Evolutionary conservation across 2,113 vertebrate genomes (phyloP).

Genomic region (Neomonachus schauinslandi): DNA sequence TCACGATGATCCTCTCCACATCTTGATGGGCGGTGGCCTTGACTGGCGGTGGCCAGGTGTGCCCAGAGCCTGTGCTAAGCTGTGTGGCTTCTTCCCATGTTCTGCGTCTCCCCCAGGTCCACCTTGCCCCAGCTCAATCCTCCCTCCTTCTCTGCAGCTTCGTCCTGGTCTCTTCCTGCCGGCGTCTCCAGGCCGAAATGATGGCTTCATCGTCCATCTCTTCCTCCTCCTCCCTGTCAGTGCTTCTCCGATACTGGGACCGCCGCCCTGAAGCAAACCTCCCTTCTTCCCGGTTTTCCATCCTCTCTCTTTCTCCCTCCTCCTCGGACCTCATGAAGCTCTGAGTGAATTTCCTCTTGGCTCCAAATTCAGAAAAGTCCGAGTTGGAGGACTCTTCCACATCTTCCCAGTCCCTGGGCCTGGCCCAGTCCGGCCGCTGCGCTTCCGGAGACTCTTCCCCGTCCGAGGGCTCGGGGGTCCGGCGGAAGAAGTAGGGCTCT

Average conservation of each 20-base stretch:
- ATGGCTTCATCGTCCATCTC: slow-evolving; percentile 93
- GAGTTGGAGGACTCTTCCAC: slow-evolving; percentile 83
- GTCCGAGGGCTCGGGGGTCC: slow-evolving; percentile 76
- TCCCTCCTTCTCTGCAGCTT: slow-evolving; percentile 84
- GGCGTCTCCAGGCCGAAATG: slow-evolving; percentile 92
- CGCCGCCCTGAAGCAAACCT: slow-evolving; percentile 82
- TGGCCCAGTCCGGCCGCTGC: slow-evolving; percentile 63
- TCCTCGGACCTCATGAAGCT: slow-evolving; percentile 86
- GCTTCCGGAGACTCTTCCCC: slow-evolving; percentile 82
- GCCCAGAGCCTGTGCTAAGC: neutral
- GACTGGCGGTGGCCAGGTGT: neutral
- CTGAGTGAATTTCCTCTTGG: slow-evolving; percentile 89
- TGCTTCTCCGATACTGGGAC: slow-evolving; percentile 81
- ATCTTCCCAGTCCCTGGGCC: slow-evolving; percentile 78
- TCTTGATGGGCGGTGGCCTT: neutral
- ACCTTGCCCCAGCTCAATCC: slow-evolving; percentile 76
- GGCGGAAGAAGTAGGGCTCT: slow-evolving; percentile 80
- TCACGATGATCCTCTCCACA: neutral
- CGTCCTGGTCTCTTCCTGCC: slow-evolving; percentile 89
- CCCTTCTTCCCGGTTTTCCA: slow-evolving; percentile 83
- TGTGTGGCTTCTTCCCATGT: neutral
- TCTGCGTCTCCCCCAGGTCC: neutral
- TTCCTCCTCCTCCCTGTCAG: slow-evolving; percentile 80
- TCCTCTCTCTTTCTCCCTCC: slow-evolving; percentile 83
- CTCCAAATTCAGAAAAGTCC: slow-evolving; percentile 83